Percentiles rank a stretch among this genome's conserved stretches.
phyloP scores from a whole-genome alignment of 2,113 vertebrate species.

The Cyrtonyx montezumae region DNA sequence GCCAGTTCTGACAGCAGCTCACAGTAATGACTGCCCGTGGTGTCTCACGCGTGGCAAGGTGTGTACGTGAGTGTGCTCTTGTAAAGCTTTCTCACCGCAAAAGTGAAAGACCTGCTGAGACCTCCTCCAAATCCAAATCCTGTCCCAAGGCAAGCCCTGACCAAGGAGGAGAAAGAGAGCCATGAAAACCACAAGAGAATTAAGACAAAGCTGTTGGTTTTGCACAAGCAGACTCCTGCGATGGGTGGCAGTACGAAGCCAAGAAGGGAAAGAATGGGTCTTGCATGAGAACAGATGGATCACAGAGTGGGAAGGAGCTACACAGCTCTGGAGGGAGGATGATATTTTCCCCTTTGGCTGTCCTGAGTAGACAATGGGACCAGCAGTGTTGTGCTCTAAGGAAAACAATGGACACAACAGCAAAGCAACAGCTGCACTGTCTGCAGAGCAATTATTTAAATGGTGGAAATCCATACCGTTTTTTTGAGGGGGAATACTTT shows the following conservation, averaged over 20 bases:
- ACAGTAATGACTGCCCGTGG: background rate
- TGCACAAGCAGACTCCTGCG: background rate
- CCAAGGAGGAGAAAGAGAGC: background rate
- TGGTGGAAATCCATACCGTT: background rate
- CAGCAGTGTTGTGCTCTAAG: background rate
- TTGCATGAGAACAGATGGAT: background rate
- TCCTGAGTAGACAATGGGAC: background rate
- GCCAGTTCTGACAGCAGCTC: background rate
- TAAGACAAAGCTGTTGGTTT: background rate
- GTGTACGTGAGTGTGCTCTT: background rate
- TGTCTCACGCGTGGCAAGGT: background rate
- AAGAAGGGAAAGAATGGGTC: background rate
- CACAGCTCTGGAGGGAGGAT: background rate
- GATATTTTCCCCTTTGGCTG: background rate
- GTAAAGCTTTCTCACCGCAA: background rate
- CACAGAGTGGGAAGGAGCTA: background rate
- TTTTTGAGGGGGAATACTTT: background rate
- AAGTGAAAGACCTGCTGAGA: background rate
- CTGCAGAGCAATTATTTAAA: background rate
- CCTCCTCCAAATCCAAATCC: background rate
- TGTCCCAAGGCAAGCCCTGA: background rate
- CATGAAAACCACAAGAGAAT: background rate
- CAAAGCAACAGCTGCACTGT: background rate
- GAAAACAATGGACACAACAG: background rate
- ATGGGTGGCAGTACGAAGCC: background rate